Percentiles rank a stretch among this genome's conserved stretches.
Evolutionary conservation across 2,888 invertebrate genomes (phyloP).

Genomic region (Xestia sexstrigata): DNA sequence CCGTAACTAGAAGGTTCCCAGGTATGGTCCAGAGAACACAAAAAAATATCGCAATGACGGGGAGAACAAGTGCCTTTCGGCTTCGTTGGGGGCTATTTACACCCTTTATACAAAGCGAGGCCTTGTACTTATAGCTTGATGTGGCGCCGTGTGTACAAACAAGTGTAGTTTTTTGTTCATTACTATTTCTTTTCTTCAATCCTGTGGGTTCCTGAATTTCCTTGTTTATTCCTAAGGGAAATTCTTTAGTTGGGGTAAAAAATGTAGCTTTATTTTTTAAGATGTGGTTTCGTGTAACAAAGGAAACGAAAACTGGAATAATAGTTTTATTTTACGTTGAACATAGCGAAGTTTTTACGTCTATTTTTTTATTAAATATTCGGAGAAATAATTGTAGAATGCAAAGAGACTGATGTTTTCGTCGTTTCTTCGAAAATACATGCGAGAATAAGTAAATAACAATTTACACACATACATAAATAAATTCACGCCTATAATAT

Average conservation of each 20-base stretch:
- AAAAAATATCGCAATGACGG: too few species aligned
- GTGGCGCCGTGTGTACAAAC: too few species aligned
- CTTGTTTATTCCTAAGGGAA: constrained; percentile 50
- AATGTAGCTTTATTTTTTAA: constrained; percentile 6
- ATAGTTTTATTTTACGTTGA: not conserved
- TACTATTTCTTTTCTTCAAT: constrained; percentile 24
- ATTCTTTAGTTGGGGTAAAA: constrained; percentile 43
- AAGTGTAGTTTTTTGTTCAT: constrained; percentile 46
- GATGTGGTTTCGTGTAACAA: constrained; percentile 12
- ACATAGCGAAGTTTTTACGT: not conserved
- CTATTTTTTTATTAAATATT: too few species aligned
- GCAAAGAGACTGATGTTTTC: not conserved
- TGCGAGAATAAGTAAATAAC: not conserved
- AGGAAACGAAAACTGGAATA: not conserved
- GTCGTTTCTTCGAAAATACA: not conserved
- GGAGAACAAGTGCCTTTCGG: too few species aligned
- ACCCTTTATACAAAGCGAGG: too few species aligned
- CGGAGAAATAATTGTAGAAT: not conserved
- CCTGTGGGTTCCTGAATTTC: constrained; percentile 24
- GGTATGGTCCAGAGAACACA: too few species aligned
- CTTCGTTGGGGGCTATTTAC: too few species aligned
- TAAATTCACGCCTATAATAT: not conserved
- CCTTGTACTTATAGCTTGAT: too few species aligned
- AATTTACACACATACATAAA: not conserved
- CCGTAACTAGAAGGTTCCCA: too few species aligned